Conservation (phyloP, 1,140 invertebrate genomes). For the Plutomurus gul region DNA sequence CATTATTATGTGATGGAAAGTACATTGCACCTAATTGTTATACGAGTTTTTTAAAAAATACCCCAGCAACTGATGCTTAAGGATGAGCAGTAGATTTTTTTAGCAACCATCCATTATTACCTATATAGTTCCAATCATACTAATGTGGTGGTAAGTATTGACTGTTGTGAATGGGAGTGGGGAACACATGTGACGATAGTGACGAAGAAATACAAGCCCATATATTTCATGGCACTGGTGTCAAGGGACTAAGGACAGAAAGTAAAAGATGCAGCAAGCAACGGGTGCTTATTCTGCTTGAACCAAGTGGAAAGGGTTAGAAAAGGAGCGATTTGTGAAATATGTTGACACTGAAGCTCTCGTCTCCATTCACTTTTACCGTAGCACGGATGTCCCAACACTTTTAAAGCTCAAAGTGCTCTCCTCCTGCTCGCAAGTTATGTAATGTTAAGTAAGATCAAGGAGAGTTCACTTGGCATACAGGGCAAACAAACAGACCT, state of each 20-base stretch:
- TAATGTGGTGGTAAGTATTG: not conserved
- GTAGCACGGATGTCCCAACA: not conserved
- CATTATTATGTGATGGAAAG: not conserved
- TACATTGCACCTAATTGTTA: slow-evolving; percentile 10
- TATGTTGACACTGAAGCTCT: slow-evolving; percentile 32
- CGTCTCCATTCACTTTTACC: slow-evolving; percentile 3
- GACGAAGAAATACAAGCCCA: not conserved
- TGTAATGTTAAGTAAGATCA: slow-evolving; percentile 10
- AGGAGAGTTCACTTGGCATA: slow-evolving; percentile 2
- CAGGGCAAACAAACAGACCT: not conserved
- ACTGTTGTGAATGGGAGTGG: slow-evolving; percentile 13
- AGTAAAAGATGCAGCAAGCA: not conserved
- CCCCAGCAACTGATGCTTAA: not conserved
- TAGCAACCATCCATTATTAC: not conserved
- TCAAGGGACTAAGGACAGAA: not conserved
- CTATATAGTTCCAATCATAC: not conserved
- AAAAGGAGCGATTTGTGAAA: slow-evolving; percentile 34
- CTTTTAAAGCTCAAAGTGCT: not conserved
- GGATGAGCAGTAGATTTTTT: not conserved
- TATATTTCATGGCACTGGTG: slow-evolving; percentile 5
- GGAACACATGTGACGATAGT: slow-evolving; percentile 10
- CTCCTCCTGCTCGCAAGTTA: not conserved
- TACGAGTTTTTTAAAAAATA: not conserved
- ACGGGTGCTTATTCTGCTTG: not conserved
- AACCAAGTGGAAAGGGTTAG: not conserved